Evolutionary conservation across 1,140 invertebrate genomes (phyloP).

Genomic region (Drosophila punjabiensis): DNA sequence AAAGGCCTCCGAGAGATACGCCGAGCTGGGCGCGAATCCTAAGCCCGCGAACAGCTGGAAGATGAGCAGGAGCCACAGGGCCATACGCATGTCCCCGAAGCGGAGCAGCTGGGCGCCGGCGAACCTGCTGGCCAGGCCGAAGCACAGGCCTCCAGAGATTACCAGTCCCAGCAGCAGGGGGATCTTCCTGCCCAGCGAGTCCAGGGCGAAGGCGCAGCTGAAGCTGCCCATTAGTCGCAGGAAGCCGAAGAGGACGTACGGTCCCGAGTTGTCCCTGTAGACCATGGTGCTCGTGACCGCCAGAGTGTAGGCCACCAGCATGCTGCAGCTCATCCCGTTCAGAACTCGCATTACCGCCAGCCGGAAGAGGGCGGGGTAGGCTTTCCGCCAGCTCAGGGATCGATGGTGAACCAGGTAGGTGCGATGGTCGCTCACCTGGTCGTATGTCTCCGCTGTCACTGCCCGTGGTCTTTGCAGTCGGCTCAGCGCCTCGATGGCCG

Average conservation of each 20-base stretch:
- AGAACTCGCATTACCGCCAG: conserved; percentile 59
- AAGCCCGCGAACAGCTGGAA: conserved; percentile 68
- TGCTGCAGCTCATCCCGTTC: conserved; percentile 52
- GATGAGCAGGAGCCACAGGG: conserved; percentile 65
- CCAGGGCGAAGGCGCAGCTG: conserved; percentile 53
- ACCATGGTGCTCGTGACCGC: conserved; percentile 41
- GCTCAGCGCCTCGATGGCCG: conserved; percentile 62
- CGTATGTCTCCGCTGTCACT: conserved; percentile 70
- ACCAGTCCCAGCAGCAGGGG: conserved; percentile 63
- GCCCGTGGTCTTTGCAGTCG: conserved; percentile 59
- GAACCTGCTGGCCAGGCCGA: conserved; percentile 62
- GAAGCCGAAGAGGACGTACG: conserved; percentile 65
- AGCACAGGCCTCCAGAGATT: conserved; percentile 43
- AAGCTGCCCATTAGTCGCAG: conserved; percentile 59
- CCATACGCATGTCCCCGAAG: conserved; percentile 35
- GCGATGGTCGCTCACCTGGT: conserved; percentile 70
- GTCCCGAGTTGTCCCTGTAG: conserved; percentile 50
- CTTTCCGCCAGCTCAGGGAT: conserved; percentile 33
- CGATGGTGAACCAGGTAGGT: conserved; percentile 57
- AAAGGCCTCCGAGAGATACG: conserved; percentile 74
- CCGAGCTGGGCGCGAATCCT: conserved; percentile 62
- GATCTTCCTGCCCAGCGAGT: conserved; percentile 64
- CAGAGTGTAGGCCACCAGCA: conserved; percentile 55
- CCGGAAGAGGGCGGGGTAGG: conserved; percentile 61
- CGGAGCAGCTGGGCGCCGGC: conserved; percentile 4